Conservation (phyloP, 2,888 invertebrate species). For the Blastobasis lacticolella region DNA sequence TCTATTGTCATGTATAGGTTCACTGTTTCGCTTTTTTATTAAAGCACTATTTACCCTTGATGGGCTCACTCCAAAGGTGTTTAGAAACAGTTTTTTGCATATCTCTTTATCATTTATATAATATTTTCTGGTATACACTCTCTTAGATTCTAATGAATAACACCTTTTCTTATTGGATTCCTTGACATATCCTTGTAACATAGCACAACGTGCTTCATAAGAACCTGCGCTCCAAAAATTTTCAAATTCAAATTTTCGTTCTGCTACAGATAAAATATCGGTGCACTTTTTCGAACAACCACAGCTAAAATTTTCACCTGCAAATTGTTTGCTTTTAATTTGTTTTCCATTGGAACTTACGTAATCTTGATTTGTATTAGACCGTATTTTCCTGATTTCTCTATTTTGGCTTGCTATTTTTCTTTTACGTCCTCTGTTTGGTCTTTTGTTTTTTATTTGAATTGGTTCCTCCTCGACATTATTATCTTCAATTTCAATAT, state of each 20-base stretch:
- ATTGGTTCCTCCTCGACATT: too few relatives aligned
- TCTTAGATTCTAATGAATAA: background rate
- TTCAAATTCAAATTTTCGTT: background rate
- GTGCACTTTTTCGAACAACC: background rate
- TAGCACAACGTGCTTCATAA: background rate
- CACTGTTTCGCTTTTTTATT: background rate
- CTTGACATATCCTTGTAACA: background rate
- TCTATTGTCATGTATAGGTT: constrained; percentile 4
- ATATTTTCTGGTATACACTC: background rate
- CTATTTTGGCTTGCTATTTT: background rate
- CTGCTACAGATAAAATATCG: background rate
- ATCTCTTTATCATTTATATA: background rate
- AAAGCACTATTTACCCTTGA: background rate
- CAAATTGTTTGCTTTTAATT: background rate
- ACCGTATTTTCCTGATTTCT: background rate
- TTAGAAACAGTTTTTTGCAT: background rate
- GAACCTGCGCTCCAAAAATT: background rate
- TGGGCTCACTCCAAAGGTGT: background rate
- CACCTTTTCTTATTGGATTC: background rate
- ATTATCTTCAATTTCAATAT: too few relatives aligned
- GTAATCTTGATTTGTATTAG: background rate
- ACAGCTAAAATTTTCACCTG: background rate
- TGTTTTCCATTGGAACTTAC: background rate
- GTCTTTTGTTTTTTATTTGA: background rate
- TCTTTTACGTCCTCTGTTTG: background rate